phyloP scores from a whole-genome alignment of 2,888 invertebrate species.

The Melieria picta region DNA sequence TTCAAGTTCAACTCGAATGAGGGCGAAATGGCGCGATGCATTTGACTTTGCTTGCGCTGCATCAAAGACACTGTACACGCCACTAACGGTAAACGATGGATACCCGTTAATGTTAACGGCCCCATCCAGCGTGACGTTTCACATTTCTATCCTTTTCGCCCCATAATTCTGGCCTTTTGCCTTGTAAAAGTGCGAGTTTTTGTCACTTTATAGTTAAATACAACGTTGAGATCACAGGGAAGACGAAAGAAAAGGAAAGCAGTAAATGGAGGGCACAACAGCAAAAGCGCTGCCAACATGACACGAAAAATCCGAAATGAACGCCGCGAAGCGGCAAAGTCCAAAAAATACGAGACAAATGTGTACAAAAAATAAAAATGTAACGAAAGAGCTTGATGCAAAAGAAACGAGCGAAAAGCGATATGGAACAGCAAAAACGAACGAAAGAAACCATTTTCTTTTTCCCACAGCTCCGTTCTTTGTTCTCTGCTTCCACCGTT shows the following conservation, averaged over 20 bases:
- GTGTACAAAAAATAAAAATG: constrained; percentile 41
- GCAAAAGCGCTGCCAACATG: constrained; percentile 54
- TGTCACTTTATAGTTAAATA: not conserved
- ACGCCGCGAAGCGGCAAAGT: constrained; percentile 43
- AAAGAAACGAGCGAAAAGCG: constrained; percentile 33
- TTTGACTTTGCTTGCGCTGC: too few species aligned
- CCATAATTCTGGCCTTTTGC: not conserved
- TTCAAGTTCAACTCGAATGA: too few species aligned
- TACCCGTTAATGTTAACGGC: constrained; percentile 9
- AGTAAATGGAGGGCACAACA: constrained; percentile 17
- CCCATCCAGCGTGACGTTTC: not conserved
- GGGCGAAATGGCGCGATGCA: too few species aligned
- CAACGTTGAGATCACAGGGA: constrained; percentile 7
- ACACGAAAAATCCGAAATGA: constrained; percentile 43
- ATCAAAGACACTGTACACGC: not conserved
- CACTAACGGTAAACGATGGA: constrained; percentile 9
- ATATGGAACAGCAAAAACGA: constrained; percentile 44
- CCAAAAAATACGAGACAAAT: constrained; percentile 31
- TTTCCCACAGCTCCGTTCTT: constrained; percentile 38
- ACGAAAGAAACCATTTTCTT: constrained; percentile 57
- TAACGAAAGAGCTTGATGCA: constrained; percentile 38
- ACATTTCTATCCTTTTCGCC: not conserved
- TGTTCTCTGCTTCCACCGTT: constrained; percentile 12
- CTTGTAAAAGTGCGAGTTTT: too few species aligned
- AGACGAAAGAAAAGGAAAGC: constrained; percentile 53